phyloP scores from a whole-genome alignment of 2,113 vertebrate species.

The Kryptolebias marmoratus region DNA sequence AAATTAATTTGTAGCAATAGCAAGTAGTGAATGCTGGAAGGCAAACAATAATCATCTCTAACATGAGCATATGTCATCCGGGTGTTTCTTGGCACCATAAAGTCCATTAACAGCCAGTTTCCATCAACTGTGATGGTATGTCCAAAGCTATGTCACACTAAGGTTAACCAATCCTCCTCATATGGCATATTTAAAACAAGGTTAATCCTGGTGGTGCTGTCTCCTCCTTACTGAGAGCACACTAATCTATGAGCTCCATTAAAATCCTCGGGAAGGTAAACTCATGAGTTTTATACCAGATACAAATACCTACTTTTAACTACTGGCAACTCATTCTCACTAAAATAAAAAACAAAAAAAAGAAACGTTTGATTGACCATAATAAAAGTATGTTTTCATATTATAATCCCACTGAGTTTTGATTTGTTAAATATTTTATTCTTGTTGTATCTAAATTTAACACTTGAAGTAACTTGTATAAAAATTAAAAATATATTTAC shows the following conservation, averaged over 20 bases:
- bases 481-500: no score
- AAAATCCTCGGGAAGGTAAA: slow-evolving; percentile 67
- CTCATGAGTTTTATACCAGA: slow-evolving; percentile 37
- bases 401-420: no score
- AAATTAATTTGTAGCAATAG: slow-evolving; percentile 68
- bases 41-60: slow-evolving; percentile 69
- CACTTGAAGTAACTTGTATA: no score
- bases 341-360: not conserved
- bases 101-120: slow-evolving; percentile 72
- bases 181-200: slow-evolving; percentile 73
- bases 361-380: no score
- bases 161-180: slow-evolving; percentile 75
- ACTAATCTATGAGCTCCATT: slow-evolving; percentile 74
- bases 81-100: slow-evolving; percentile 61
- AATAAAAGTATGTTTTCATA: no score
- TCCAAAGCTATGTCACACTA: slow-evolving; percentile 57
- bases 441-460: no score
- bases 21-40: slow-evolving; percentile 57
- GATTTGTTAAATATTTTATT: no score
- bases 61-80: slow-evolving; percentile 65
- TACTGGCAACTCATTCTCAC: slow-evolving; percentile 3
- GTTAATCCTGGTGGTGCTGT: slow-evolving; percentile 71
- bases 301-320: slow-evolving; percentile 37
- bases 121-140: slow-evolving; percentile 64
- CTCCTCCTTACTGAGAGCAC: slow-evolving; percentile 58